Evolutionary conservation across 2,888 invertebrate species (phyloP).

Genomic region (Galerucella pusilla): DNA sequence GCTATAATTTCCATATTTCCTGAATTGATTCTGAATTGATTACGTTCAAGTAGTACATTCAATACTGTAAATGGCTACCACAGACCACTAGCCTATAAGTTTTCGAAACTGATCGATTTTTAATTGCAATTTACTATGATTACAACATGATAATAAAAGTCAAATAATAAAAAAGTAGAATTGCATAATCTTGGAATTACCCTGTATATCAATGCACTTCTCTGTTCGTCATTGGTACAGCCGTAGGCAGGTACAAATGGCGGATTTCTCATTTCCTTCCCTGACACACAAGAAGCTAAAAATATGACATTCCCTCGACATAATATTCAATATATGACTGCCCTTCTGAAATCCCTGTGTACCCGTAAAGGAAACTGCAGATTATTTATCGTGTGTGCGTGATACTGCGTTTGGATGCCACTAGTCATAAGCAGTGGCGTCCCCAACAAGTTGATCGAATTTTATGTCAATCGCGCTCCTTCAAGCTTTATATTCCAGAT

Average conservation of each 20-base stretch:
- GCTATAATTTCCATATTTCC: no score
- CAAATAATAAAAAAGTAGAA: no score
- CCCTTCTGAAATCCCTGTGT: constrained; percentile 51
- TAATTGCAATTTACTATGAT: no score
- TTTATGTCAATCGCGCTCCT: neutral
- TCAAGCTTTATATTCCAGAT: neutral
- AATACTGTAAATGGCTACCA: no score
- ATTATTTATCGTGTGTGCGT: constrained; percentile 57
- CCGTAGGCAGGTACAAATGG: constrained; percentile 28
- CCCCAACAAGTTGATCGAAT: neutral
- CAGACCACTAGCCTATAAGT: no score
- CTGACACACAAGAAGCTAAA: constrained; percentile 27
- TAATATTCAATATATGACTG: constrained; percentile 50
- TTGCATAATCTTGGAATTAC: neutral
- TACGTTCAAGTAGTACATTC: no score
- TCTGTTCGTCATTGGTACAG: neutral
- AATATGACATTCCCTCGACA: constrained; percentile 47
- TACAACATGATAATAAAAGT: no score
- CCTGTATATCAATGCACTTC: constrained; percentile 15
- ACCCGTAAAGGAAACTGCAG: constrained; percentile 53
- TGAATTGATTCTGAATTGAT: no score
- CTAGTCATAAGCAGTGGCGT: constrained; percentile 12
- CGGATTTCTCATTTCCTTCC: constrained; percentile 37
- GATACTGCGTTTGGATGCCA: constrained; percentile 37
- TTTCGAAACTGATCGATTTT: no score